A percentile compares a stretch with the other conserved stretches of the same genome.
Conservation (phyloP, 2,797 vertebrate genomes). For the Zenarchopterus dispar region DNA sequence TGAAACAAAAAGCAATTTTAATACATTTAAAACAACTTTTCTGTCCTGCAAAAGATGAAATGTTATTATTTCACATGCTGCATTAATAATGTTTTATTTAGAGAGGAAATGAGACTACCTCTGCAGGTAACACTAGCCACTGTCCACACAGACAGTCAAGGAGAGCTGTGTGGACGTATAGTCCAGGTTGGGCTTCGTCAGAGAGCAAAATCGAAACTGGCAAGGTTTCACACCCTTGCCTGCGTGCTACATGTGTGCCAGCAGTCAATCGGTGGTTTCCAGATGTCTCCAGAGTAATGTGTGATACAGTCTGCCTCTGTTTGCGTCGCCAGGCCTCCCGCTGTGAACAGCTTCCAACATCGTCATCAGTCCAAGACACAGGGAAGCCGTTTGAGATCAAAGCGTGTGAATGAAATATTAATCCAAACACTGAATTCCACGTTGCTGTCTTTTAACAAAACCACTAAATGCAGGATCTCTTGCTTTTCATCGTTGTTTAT, state of each 20-base stretch:
- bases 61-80: conserved; percentile 11
- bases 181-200: conserved; percentile 25
- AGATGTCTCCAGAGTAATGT: conserved; percentile 22
- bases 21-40: conserved; percentile 9
- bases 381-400: conserved; percentile 30
- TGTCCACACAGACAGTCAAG: conserved; percentile 11
- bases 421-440: conserved; percentile 21
- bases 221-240: conserved; percentile 10
- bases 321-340: conserved; percentile 5
- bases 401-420: conserved; percentile 41
- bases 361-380: conserved; percentile 2
- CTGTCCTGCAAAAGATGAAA: background rate
- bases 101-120: conserved; percentile 31
- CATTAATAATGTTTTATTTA: conserved; percentile 60
- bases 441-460: conserved; percentile 23
- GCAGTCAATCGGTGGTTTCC: conserved; percentile 23
- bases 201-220: conserved; percentile 2
- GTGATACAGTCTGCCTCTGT: conserved; percentile 2
- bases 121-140: conserved; percentile 21
- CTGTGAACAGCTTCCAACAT: conserved; percentile 26
- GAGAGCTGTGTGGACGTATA: conserved; percentile 4
- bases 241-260: conserved; percentile 17
- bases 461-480: conserved; percentile 14
- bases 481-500: background rate
- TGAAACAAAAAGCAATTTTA: background rate